Percentiles rank a stretch among this genome's conserved stretches.
Evolutionary conservation across 2,113 vertebrate genomes (phyloP).

Genomic region (Tursiops truncatus): DNA sequence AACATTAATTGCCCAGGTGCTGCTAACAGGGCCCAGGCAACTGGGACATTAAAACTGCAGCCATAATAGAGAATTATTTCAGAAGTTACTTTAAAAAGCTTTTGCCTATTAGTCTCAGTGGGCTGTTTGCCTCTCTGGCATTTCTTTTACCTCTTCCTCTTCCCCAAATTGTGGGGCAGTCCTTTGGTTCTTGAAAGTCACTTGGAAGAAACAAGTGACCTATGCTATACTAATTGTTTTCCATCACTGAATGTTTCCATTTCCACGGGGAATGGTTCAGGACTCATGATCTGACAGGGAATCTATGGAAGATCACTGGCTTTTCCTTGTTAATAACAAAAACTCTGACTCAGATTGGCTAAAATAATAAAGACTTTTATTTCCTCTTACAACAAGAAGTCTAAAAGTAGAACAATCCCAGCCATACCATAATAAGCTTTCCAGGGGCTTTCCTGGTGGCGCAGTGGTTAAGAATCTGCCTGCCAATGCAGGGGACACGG

Average conservation of each 20-base stretch:
- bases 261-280: background rate
- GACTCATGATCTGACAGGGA: background rate
- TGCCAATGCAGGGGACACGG: too few species aligned
- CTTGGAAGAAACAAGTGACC: background rate
- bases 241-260: background rate
- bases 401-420: background rate
- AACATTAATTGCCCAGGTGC: background rate
- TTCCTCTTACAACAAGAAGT: background rate
- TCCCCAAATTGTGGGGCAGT: background rate
- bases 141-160: background rate
- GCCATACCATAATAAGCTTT: background rate
- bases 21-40: background rate
- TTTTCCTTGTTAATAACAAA: background rate
- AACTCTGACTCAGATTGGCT: background rate
- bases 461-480: too few species aligned
- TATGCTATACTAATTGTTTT: background rate
- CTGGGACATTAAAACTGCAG: background rate
- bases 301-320: background rate
- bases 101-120: background rate
- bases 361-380: background rate
- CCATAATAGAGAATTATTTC: background rate
- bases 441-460: background rate
- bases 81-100: background rate
- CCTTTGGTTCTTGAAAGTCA: background rate
- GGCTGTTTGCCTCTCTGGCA: background rate